Base-by-base conservation (phyloP, 2,113 vertebrate genomes). In the Psilopsiagon aymara region DNA sequence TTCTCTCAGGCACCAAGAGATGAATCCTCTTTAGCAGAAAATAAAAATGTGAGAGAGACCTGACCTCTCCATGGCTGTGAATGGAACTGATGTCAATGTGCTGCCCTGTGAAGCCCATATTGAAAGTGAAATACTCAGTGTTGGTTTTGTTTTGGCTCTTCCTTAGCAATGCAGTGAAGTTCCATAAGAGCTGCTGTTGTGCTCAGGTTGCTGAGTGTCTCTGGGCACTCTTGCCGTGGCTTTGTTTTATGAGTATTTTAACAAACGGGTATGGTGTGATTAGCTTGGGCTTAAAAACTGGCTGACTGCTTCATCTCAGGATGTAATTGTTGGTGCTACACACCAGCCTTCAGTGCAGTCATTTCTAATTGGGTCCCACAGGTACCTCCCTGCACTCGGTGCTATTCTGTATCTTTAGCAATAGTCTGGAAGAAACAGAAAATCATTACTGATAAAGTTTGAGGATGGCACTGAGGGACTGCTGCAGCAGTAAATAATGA, bases 361-460 rank as follows among this genome's bases (percentile, higher is more conserved):
- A 6, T 71, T 96, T 81, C 90, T 96, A 97, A 96, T 93, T 92
- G 90, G 49, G 68, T 95, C 95, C 88, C 94, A 81, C 82, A 83
- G 92, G 94, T 86, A 71, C 39, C 92, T 94, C 73, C 76, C 64
- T 43, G 55, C 71, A 53, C 73, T 74, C 2, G 0, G 17, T 68
- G 82, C 55, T 88, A 4, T 64, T 77, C 29, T 4, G 80, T 89
- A 24, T 64, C 92, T 90, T 92, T 33, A 75, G 57, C 90, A 81
- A 68, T 25, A 76, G 90, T 93, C 90, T 84, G 55, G 59, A 90
- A 84, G 82, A 80, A 96, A 70, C 80, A 95, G 88, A 94, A 96
- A 96, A 96, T 96, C 88, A 71, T 96, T 96, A 88, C 94, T 94
- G 90, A 93, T 95, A 86, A 81, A 92, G 89, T 97, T 93, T 96